phyloP scores from a whole-genome alignment of 2,113 vertebrate genomes.

The Nothoprocta perdicaria region DNA sequence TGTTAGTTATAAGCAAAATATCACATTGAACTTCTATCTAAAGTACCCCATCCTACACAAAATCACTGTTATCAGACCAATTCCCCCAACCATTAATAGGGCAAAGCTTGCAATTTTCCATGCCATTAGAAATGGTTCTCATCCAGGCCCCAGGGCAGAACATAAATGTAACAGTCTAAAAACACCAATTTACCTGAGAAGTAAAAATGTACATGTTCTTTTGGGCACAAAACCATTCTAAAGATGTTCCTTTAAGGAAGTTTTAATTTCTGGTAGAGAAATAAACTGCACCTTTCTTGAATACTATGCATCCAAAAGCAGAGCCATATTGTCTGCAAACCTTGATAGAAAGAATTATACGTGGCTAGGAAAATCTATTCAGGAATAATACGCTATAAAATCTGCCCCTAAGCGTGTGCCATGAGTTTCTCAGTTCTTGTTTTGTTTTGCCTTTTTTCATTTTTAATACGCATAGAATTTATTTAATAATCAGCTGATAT shows the following conservation, averaged over 20 bases:
- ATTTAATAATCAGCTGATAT: constrained; percentile 27
- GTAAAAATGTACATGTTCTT: background rate
- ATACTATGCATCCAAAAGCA: background rate
- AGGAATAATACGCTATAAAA: too few species aligned
- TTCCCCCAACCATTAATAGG: background rate
- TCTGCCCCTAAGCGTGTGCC: too few species aligned
- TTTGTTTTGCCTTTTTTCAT: too few species aligned
- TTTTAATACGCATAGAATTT: background rate
- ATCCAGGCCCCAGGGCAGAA: background rate
- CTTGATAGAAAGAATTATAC: background rate
- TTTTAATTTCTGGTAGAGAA: background rate
- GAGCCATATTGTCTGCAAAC: background rate
- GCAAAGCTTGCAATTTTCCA: background rate
- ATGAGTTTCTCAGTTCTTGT: too few species aligned
- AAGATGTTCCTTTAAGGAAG: background rate
- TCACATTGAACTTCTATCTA: background rate
- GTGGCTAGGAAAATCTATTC: background rate
- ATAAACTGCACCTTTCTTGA: background rate
- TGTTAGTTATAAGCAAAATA: constrained; percentile 28
- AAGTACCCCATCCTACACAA: background rate
- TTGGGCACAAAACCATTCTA: background rate
- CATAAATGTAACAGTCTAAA: background rate
- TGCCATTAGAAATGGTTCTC: background rate
- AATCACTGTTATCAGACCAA: background rate
- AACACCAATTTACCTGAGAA: background rate